Evolutionary conservation across 2,797 vertebrate species (phyloP).

Genomic region (Sebastes hubbsi): DNA sequence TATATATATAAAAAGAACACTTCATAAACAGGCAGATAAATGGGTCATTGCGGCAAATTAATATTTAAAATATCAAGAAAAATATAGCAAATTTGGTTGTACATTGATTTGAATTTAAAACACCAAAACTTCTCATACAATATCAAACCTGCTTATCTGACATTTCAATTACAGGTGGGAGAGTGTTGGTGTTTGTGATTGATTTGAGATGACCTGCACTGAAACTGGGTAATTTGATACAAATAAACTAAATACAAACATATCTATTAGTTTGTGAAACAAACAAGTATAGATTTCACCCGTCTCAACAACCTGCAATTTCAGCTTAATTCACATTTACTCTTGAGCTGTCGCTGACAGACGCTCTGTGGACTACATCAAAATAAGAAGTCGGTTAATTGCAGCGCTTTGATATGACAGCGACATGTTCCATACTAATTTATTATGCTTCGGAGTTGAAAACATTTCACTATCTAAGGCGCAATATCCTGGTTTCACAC

Average conservation of each 20-base stretch:
- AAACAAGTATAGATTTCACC: conserved; percentile 6
- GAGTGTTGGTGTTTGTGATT: background rate
- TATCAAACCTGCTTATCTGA: background rate
- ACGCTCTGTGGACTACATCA: conserved; percentile 23
- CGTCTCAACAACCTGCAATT: background rate
- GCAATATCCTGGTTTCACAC: background rate
- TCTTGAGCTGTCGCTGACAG: conserved; percentile 22
- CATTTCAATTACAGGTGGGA: background rate
- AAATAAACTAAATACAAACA: background rate
- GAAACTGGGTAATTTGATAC: background rate
- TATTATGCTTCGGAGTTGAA: conserved; percentile 4
- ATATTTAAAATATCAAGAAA: background rate
- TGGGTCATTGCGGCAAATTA: background rate
- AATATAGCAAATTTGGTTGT: background rate
- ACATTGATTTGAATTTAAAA: background rate
- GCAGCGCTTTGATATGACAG: conserved; percentile 10
- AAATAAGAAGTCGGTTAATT: background rate
- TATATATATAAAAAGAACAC: background rate
- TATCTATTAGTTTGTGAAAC: background rate
- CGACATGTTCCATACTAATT: background rate
- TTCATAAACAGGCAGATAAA: background rate
- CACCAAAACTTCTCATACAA: background rate
- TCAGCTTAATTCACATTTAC: conserved; percentile 22
- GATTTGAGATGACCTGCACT: background rate
- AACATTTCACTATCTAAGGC: background rate